Evolutionary conservation across 1,140 invertebrate genomes (phyloP).

Genomic region (Plodia interpunctella): DNA sequence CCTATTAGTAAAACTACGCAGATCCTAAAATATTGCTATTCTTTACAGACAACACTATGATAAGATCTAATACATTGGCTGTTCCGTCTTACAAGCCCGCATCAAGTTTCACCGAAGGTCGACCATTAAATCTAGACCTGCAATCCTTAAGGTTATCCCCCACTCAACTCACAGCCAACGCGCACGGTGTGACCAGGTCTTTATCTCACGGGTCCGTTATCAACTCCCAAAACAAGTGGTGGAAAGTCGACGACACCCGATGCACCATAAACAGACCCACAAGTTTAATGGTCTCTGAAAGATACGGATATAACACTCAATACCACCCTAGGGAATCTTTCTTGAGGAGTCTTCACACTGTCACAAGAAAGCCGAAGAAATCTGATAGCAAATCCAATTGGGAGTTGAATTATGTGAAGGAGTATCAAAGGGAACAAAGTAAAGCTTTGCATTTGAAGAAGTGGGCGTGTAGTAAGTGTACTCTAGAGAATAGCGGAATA

Average conservation of each 20-base stretch:
- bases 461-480: conserved; percentile 88
- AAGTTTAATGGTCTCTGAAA: conserved; percentile 66
- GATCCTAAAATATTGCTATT: conserved; percentile 1
- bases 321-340: conserved; percentile 59
- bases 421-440: conserved; percentile 66
- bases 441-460: conserved; percentile 63
- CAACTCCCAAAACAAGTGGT: conserved; percentile 63
- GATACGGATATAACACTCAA: conserved; percentile 50
- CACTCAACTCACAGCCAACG: conserved; percentile 57
- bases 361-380: conserved; percentile 60
- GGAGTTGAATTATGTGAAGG: conserved; percentile 70
- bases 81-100: conserved; percentile 69
- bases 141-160: conserved; percentile 61
- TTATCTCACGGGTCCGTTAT: conserved; percentile 72
- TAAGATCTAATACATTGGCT: conserved; percentile 79
- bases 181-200: conserved; percentile 68
- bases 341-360: conserved; percentile 65
- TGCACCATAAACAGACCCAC: conserved; percentile 61
- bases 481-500: conserved; percentile 82
- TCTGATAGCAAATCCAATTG: conserved; percentile 68
- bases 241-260: conserved; percentile 57
- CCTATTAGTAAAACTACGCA: not conserved
- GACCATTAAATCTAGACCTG: conserved; percentile 57
- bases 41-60: conserved; percentile 69
- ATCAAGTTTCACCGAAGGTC: conserved; percentile 51